phyloP scores from a whole-genome alignment of 2,888 invertebrate genomes.

The Therioaphis trifolii region DNA sequence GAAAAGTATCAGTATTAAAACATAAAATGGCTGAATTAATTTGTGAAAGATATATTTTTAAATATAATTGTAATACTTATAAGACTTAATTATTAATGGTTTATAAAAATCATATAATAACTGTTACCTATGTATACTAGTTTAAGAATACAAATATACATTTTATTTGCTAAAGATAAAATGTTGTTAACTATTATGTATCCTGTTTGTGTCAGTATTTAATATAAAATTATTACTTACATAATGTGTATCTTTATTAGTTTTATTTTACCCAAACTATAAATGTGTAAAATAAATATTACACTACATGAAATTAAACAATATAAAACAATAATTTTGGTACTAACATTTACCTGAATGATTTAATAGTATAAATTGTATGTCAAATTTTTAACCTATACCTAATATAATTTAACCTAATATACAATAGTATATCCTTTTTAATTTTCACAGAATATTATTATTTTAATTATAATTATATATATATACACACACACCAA shows the following conservation, averaged over 20 bases:
- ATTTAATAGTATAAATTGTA: too few relatives aligned
- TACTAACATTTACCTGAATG: too few relatives aligned
- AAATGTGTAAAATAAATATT: too few relatives aligned
- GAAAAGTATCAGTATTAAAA: conserved; percentile 59
- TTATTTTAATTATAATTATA: too few relatives aligned
- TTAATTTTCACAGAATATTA: too few relatives aligned
- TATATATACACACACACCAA: too few relatives aligned
- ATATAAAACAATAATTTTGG: too few relatives aligned
- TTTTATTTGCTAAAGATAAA: conserved; percentile 39
- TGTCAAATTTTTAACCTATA: too few relatives aligned
- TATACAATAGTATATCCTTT: too few relatives aligned
- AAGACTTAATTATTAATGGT: conserved; percentile 51
- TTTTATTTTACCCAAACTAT: too few relatives aligned
- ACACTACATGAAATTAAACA: too few relatives aligned
- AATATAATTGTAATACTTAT: conserved; percentile 58
- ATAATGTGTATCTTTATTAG: not conserved
- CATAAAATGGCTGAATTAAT: conserved; percentile 45
- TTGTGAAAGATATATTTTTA: conserved; percentile 60
- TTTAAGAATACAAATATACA: conserved; percentile 50
- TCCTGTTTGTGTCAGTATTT: conserved; percentile 44
- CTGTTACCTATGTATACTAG: conserved; percentile 58
- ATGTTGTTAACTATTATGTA: conserved; percentile 51
- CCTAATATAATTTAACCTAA: too few relatives aligned
- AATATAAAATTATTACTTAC: conserved; percentile 48
- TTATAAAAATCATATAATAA: conserved; percentile 51